Percentiles rank a stretch among this genome's conserved stretches.
Evolutionary conservation across 2,113 vertebrate species (phyloP).

Genomic region (Phaetusa simplex): DNA sequence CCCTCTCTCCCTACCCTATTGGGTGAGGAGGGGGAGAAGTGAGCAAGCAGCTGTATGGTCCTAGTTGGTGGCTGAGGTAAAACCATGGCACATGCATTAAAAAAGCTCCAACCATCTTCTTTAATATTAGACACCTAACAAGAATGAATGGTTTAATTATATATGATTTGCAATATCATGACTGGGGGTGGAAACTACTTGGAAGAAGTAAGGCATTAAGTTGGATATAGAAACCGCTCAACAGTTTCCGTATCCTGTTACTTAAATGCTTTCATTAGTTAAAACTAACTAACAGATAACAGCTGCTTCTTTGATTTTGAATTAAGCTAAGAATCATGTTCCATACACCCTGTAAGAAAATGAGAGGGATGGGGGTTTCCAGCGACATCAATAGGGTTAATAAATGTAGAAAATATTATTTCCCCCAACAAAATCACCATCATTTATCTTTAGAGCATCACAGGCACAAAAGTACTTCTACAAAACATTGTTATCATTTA

Average conservation of each 20-base stretch:
- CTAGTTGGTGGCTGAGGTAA: neutral
- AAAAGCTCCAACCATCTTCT: neutral
- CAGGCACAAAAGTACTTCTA: neutral
- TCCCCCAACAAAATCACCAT: neutral
- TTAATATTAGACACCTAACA: neutral
- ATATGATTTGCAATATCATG: neutral
- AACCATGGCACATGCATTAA: neutral
- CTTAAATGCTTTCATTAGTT: neutral
- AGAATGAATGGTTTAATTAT: neutral
- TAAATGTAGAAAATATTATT: neutral
- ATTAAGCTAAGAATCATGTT: neutral
- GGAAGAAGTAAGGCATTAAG: neutral
- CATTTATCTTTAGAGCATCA: neutral
- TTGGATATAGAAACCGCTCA: neutral
- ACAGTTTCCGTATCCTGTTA: neutral
- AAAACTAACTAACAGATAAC: neutral
- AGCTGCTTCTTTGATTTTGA: neutral
- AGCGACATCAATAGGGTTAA: neutral
- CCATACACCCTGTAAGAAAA: neutral
- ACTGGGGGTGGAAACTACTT: rapidly evolving
- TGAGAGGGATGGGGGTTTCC: rapidly evolving
- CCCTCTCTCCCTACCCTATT: neutral
- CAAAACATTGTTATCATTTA: neutral
- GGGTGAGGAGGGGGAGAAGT: neutral
- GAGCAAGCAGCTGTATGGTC: neutral